A percentile compares a stretch with the other conserved stretches of the same genome.
phyloP scores from a whole-genome alignment of 1,140 invertebrate genomes.

The Vollenhovia emeryi region DNA sequence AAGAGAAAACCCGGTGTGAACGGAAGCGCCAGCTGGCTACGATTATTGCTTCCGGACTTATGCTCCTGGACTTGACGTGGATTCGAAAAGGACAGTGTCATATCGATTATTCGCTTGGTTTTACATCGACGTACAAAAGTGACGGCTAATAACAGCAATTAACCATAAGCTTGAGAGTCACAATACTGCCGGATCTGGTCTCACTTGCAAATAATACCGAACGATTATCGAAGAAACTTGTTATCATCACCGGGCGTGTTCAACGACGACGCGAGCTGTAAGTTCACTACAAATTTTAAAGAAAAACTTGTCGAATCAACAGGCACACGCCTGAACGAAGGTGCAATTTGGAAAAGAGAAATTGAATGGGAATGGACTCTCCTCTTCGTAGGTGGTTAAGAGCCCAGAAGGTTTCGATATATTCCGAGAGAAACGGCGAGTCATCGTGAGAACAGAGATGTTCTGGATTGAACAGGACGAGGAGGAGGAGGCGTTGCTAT shows the following conservation, averaged over 20 bases:
- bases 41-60: slow-evolving; percentile 6
- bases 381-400: slow-evolving; percentile 16
- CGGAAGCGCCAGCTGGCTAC: slow-evolving; percentile 3
- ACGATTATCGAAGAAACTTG: background rate
- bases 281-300: background rate
- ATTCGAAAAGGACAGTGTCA: slow-evolving; percentile 15
- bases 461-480: slow-evolving; percentile 91
- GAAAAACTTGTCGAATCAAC: background rate
- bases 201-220: background rate
- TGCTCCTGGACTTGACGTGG: background rate
- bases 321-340: background rate
- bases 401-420: background rate
- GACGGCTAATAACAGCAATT: background rate
- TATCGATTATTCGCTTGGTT: background rate
- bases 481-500: slow-evolving; percentile 93
- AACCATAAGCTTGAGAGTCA: background rate
- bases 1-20: background rate
- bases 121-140: background rate
- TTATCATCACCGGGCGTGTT: background rate
- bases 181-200: background rate
- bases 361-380: background rate
- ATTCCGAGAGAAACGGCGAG: background rate
- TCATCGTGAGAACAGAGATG: slow-evolving; percentile 74
- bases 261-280: background rate
- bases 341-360: background rate